Base-by-base conservation (phyloP, 2,888 invertebrate genomes). In the Drosophila subsilvestris region DNA sequence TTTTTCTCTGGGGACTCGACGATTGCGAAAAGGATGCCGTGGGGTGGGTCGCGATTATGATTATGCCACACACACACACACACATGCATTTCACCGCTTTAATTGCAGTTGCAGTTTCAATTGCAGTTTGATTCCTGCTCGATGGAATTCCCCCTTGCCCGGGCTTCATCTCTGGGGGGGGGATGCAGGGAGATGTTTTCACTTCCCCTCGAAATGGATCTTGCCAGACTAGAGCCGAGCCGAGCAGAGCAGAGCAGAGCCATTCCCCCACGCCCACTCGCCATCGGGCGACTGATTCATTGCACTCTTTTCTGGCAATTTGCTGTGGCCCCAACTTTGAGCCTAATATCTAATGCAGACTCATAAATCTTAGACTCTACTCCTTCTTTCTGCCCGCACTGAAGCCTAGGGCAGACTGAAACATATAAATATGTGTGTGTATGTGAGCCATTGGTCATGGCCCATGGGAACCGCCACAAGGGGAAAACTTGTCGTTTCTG, bases 361-460 rank as follows among this genome's bases (percentile, higher is more conserved):
- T n/a, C 20, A 54, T 59, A 54, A 54, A 59, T 54, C 27, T 27
- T 12, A 1, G 9, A 12, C 17, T 27, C 27, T 49, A 22, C 22
- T 17, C 32, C 32, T 32, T 32, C 32, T 32, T 32, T 32, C 32
- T 32, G 32, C 12, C 32, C 12, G n/a, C 32, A 8, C 22, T 37
- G 22, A 7, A 37, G 20, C 37, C 37, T 51, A 65, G 63, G 65
- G 68, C 67, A 67, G 55, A 32, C 55, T n/a, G 37, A 37, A 67
- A 42, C 17, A 45, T 18, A 45, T 57, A 60, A 57, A 60, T 32
- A 27, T 43, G 18, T 47, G 17, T 20, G 17, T 17, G 48, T 20
- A 47, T 47, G 18, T 47, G 32, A 61, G n/a, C n/a, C 29, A 42
- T 10, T 42, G 62, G 61, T 27, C 48, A n/a, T 65, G 47, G 47